These are phyloP conservation scores for Sesia apiformis DNA, from an alignment of 2,888 invertebrate species.

Conservation along the genomic window DNA sequence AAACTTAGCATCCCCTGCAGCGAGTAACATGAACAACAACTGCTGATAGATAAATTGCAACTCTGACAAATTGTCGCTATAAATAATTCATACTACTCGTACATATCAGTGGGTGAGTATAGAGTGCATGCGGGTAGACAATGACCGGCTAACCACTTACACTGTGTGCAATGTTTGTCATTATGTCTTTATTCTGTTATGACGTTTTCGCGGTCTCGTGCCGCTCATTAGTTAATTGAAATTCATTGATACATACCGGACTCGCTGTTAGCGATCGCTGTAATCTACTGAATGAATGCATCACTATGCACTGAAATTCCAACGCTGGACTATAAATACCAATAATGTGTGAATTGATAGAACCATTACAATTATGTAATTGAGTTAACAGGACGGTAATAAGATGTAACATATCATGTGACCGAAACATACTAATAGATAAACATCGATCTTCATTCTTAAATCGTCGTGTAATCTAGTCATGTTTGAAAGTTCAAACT, in stretches of 20 bases:
- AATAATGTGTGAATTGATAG: too few species aligned
- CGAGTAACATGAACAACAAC: slow-evolving; percentile 8
- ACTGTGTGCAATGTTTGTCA: slow-evolving; percentile 30
- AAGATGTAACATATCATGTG: too few species aligned
- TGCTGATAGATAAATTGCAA: slow-evolving; percentile 11
- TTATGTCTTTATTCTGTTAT: slow-evolving; percentile 24
- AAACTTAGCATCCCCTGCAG: slow-evolving; percentile 1
- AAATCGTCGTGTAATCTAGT: too few species aligned
- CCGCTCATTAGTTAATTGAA: slow-evolving; percentile 30
- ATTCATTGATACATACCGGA: slow-evolving; percentile 32
- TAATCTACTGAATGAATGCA: neutral
- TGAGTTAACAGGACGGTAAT: too few species aligned
- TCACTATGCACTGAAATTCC: too few species aligned
- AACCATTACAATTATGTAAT: too few species aligned
- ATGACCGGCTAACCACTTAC: slow-evolving; percentile 32
- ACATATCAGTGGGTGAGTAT: slow-evolving; percentile 6
- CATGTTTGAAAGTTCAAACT: too few species aligned
- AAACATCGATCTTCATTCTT: too few species aligned
- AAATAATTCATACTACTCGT: slow-evolving; percentile 11
- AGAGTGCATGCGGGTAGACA: slow-evolving; percentile 34
- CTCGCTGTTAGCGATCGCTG: neutral
- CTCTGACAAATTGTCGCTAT: slow-evolving; percentile 21
- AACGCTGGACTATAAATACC: too few species aligned
- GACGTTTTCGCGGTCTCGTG: slow-evolving; percentile 17
- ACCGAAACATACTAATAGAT: too few species aligned